Base-by-base conservation (phyloP, 2,797 vertebrate species). In the Myotis planiceps region DNA sequence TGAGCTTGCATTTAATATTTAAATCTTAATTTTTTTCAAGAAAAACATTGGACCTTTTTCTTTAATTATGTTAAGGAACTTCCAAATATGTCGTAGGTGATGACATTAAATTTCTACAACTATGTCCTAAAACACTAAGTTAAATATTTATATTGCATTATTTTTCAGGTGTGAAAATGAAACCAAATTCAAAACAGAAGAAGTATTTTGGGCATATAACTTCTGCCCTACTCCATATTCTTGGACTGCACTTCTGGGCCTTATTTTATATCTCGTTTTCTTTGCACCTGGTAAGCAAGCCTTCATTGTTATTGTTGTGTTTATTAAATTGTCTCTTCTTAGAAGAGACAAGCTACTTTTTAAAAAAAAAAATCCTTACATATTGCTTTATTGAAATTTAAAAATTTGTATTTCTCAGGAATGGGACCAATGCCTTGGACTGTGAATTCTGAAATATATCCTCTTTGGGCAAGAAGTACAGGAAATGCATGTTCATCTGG, bases 381-480 rank as follows among this genome's bases (percentile, higher is more conserved):
- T 42, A 29, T n/a, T 95, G 6, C 88, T 82, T 94, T 90, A 68
- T 18, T 93, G 29, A 96, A 74, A 39, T 79, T 88, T 92, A 8
- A 45, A 21, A 88, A 96, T 89, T 88, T 76, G 2, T 88, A 2
- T 88, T 97, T 98, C 74, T 90, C 97, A 99, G 99, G 99, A 96
- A 99, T 99, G 99, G 99, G 99, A 91, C 99, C 99, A 1, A 99
- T 99, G 99, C 99, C 99, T 13, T 99, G 99, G 99, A 99, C 99
- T 0, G 99, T 99, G 96, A 99, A 99, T 98, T 99, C 99, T 53
- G 99, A 99, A 98, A 99, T 99, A 98, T 99, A 99, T 97, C 99
- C 99, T 1, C 99, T 99, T 97, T 99, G 99, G 99, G 99, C 99
- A 10, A 99, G 99, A 98, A 99, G 99, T 97, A 99, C 99, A 14